Base-by-base conservation (phyloP, 64 coral and sea anemone species). In the Porites australiensis region DNA sequence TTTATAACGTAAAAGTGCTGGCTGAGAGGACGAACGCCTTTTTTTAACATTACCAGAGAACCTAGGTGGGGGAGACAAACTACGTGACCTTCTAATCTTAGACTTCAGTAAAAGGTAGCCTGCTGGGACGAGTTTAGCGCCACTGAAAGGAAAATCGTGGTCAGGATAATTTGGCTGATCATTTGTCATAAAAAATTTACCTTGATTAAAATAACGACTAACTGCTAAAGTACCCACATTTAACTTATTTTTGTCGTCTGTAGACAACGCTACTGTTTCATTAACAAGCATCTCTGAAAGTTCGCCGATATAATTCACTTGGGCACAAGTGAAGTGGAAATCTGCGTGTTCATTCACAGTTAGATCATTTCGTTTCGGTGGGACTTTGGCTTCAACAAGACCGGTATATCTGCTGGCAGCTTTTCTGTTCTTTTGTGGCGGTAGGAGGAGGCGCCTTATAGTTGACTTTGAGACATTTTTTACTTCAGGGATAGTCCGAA, bases 391-490 rank as follows among this genome's bases (percentile, higher is more conserved):
- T 18, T 72, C 79, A 73, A 64, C 82, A 54, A 54, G 49, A 23
- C 51, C 80, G 27, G 79, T 91, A 48, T 91, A 81, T 70, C 19
- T 64, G 23, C n/a, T n/a, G 21, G 77, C 37, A 37, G 64, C 52
- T 45, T 27, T 13, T 72, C 64, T 83, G 8, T 44, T 58, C 20
- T 58, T 83, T 27, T 43, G 72, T 47, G 77, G 77, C 37, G 79
- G 53, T 5, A 83, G 71, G 72, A 92, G 82, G 18, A 91, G 79
- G 64, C 66, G 82, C n/a, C 70, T 68, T 14, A 92, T 85, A 44
- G 79, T 92, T 63, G 79, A 81, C 18, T 10, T 68, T 71, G 64
- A 62, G 5, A 92, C 77, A 50, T 63, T 80, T 62, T 85, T 84
- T 11, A 92, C 21, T 48, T 80, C 90, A 85, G 90, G 80, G 14